A percentile compares a stretch with the other conserved stretches of the same genome.
phyloP scores from a whole-genome alignment of 2,797 vertebrate genomes.

The Stomatorhinus walkeri region DNA sequence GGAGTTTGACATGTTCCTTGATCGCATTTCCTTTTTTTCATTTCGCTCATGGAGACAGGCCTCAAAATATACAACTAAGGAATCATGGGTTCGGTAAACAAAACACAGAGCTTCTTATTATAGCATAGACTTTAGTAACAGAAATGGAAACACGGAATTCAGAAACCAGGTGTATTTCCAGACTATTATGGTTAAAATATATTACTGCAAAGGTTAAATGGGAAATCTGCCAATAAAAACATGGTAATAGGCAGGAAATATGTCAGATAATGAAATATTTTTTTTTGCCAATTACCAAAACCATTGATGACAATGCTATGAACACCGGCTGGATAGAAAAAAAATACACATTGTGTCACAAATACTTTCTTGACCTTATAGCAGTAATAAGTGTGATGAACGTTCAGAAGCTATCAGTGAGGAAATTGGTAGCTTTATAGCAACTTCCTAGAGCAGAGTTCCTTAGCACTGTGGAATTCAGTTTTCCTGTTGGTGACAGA shows the following conservation, averaged over 20 bases:
- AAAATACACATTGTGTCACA: background rate
- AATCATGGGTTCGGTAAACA: background rate
- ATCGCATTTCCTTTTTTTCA: background rate
- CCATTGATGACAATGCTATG: background rate
- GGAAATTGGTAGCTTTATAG: slow-evolving; percentile 55
- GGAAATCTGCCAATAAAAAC: background rate
- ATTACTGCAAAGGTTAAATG: background rate
- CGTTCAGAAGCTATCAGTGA: slow-evolving; percentile 45
- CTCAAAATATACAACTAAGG: background rate
- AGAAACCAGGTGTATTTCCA: background rate
- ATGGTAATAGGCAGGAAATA: background rate
- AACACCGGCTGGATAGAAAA: background rate
- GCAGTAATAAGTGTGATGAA: background rate
- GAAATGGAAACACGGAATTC: background rate
- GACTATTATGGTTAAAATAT: background rate
- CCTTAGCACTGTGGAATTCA: slow-evolving; percentile 49
- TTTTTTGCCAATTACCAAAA: background rate
- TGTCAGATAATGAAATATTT: background rate
- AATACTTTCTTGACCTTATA: background rate
- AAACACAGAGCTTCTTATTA: background rate
- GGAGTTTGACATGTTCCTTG: background rate
- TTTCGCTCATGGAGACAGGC: background rate
- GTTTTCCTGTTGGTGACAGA: slow-evolving; percentile 51
- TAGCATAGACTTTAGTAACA: background rate
- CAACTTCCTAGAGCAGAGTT: slow-evolving; percentile 40